Evolutionary conservation across 2,797 vertebrate genomes (phyloP).

Genomic region (Notamacropus eugenii): DNA sequence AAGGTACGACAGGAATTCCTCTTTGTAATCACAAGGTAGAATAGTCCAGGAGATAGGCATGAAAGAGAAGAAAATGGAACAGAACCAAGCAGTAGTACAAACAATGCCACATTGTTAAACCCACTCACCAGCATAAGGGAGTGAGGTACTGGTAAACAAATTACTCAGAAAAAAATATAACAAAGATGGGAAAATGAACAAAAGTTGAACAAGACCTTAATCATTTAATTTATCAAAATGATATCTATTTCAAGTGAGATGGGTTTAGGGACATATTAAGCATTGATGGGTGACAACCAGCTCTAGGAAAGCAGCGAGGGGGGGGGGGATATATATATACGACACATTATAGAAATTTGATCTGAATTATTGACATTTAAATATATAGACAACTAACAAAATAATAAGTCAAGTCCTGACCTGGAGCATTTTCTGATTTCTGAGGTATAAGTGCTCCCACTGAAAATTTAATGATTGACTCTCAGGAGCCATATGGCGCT

Average conservation of each 20-base stretch:
- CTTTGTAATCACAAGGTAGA: conserved; percentile 90
- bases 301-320: neutral
- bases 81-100: conserved; percentile 84
- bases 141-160: conserved; percentile 19
- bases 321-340: neutral
- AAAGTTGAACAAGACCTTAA: conserved; percentile 35
- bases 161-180: conserved; percentile 65
- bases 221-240: conserved; percentile 54
- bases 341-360: neutral
- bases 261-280: neutral
- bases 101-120: conserved; percentile 71
- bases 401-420: neutral
- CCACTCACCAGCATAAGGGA: conserved; percentile 53
- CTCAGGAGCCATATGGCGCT: neutral
- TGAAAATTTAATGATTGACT: neutral
- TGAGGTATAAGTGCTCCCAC: neutral
- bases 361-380: neutral
- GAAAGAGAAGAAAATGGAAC: conserved; percentile 86
- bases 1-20: conserved; percentile 99
- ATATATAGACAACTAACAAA: neutral
- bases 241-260: conserved; percentile 13
- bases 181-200: conserved; percentile 56
- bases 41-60: conserved; percentile 84
- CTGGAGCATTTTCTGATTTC: neutral
- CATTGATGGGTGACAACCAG: neutral